A percentile compares a stretch with the other conserved stretches of the same genome.
These are phyloP conservation scores for Drosophila chauvacae DNA, from an alignment of 1,140 invertebrate species.

Conservation along the genomic window DNA sequence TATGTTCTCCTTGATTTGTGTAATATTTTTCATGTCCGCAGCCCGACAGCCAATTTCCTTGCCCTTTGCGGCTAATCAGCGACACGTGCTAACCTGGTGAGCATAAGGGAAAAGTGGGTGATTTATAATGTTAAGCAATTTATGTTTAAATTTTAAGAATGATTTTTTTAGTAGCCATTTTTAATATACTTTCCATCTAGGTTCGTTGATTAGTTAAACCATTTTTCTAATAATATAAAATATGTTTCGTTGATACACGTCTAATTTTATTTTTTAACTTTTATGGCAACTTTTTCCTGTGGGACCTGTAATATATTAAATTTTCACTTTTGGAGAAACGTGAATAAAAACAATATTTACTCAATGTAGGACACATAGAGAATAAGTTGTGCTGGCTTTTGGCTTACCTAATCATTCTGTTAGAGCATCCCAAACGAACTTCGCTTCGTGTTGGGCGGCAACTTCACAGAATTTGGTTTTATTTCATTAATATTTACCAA, in stretches of 20 bases:
- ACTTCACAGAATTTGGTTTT: conserved; percentile 17
- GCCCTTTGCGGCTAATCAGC: conserved; percentile 28
- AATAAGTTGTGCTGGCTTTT: conserved; percentile 15
- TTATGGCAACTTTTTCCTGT: not conserved
- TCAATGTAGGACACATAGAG: not conserved
- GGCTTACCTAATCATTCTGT: conserved; percentile 19
- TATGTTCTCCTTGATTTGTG: conserved; percentile 46
- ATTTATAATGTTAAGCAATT: not conserved
- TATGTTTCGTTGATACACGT: not conserved
- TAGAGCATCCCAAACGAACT: conserved; percentile 12
- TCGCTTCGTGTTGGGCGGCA: not conserved
- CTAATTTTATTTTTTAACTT: no score
- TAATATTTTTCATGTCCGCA: conserved; percentile 38
- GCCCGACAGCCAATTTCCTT: conserved; percentile 12
- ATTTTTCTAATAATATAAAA: not conserved
- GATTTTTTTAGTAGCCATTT: no score
- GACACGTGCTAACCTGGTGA: conserved; percentile 43
- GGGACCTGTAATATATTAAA: not conserved
- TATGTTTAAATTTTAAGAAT: not conserved
- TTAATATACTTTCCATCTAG: not conserved
- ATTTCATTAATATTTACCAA: conserved; percentile 28
- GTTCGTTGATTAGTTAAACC: not conserved
- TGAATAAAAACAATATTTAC: not conserved
- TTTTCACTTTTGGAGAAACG: not conserved
- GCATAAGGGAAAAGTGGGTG: not conserved